Evolutionary conservation across 2,888 invertebrate species (phyloP), one percentile per base, ranked within the genome.

Genomic region (Meta bourneti): DNA sequence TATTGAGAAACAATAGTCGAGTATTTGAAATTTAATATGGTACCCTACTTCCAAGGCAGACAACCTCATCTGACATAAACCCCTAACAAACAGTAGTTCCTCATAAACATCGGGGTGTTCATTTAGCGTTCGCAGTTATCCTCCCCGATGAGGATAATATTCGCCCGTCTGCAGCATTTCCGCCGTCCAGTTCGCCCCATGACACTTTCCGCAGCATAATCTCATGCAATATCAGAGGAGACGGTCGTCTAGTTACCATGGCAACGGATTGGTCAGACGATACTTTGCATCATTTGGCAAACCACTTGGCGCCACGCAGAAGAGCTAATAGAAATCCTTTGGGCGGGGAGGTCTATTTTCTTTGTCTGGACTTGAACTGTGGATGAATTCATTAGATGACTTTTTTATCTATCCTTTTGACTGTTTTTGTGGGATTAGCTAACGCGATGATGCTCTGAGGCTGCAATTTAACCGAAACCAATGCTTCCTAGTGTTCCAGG

Each of bases 281-380:
- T 84, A 84, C 84, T 84, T 84, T 84, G 84, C 84, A 84, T 84
- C 84, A 84, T 84, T 84, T 84, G 84, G 75, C 74, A 84, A 84
- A 84, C 84, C 84, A 84, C 84, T 84, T 84, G 84, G 84, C 84
- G 84, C 84, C 84, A 84, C 52, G 84, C 4, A n/a, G 7, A 2
- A 11, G 52, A 52, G 78, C 84, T 84, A 84, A 84, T 84, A 84
- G 84, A 75, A 79, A 83, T 74, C 51, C 72, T 83, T 72, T 20
- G 20, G 11, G 74, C 72, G 54, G 34, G 34, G 34, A 34, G 34
- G 34, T 34, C 61, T 61, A 16, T 61, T 61, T 61, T 61, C 61
- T 61, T 61, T 61, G 61, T 61, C 61, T 61, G 34, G 34, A 34
- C 34, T 34, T 34, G 34, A 34, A 34, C 34, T 2, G 34, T 61